Evolutionary conservation across 1,140 invertebrate genomes (phyloP).

Genomic region (Drosophila sp.): DNA sequence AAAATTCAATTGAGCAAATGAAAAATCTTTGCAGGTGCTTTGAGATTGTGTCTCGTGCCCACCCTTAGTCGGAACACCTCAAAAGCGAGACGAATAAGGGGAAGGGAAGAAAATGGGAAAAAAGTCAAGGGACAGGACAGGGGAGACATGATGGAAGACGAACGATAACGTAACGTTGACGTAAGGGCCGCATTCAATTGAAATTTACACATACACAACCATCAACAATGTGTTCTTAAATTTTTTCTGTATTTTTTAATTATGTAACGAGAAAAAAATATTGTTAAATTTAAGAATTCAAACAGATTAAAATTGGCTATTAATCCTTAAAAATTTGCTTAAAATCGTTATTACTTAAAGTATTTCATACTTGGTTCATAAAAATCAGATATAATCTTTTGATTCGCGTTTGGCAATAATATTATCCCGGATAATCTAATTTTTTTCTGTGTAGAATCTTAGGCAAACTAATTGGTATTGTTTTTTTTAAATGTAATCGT

Average conservation of each 20-base stretch:
- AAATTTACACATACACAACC: constrained; percentile 39
- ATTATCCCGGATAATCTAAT: too few relatives aligned
- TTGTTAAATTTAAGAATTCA: too few relatives aligned
- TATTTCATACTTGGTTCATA: too few relatives aligned
- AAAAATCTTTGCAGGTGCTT: constrained; percentile 71
- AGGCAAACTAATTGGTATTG: background rate
- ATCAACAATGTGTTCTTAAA: too few relatives aligned
- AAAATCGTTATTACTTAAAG: too few relatives aligned
- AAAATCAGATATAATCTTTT: too few relatives aligned
- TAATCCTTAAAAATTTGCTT: too few relatives aligned
- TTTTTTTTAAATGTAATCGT: background rate
- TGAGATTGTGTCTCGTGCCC: constrained; percentile 57
- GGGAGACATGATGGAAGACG: background rate
- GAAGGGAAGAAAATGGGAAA: background rate
- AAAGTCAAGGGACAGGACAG: background rate
- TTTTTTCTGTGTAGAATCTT: background rate
- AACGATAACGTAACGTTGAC: constrained; percentile 65
- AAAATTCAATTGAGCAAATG: constrained; percentile 66
- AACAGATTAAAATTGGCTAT: too few relatives aligned
- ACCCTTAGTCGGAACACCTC: constrained; percentile 50
- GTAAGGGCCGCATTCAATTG: constrained; percentile 64
- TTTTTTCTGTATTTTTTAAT: too few relatives aligned
- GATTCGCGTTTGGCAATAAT: background rate
- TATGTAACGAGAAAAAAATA: too few relatives aligned
- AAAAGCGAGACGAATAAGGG: constrained; percentile 29